Evolutionary conservation across 2,888 invertebrate genomes (phyloP).

Genomic region (Tetranychus truncatus): DNA sequence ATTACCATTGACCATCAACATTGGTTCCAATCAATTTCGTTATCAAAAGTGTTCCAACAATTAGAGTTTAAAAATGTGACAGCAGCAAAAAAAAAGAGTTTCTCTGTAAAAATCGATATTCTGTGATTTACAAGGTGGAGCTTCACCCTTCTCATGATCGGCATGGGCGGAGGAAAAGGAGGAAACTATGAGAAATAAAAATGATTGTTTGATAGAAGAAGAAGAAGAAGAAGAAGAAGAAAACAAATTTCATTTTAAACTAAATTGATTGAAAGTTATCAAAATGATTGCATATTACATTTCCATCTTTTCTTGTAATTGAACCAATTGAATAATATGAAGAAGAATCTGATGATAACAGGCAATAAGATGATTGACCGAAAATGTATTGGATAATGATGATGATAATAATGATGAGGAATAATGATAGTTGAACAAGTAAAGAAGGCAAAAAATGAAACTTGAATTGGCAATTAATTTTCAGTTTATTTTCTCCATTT

Average conservation of each 20-base stretch:
- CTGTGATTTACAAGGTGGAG: too few relatives aligned
- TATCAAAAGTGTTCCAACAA: too few relatives aligned
- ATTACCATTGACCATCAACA: too few relatives aligned
- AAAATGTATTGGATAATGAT: not conserved
- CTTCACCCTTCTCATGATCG: too few relatives aligned
- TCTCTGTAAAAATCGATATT: too few relatives aligned
- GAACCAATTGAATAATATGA: not conserved
- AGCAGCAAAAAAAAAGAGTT: too few relatives aligned
- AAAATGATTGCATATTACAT: too few relatives aligned
- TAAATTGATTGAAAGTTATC: not conserved
- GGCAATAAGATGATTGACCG: not conserved
- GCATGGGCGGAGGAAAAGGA: too few relatives aligned
- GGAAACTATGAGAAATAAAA: too few relatives aligned
- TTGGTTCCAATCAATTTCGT: too few relatives aligned
- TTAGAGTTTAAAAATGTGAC: too few relatives aligned
- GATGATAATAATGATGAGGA: not conserved
- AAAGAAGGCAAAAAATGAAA: not conserved
- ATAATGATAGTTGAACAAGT: not conserved
- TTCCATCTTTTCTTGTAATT: too few relatives aligned
- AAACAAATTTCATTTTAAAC: not conserved
- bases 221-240: not conserved
- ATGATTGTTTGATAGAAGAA: not conserved
- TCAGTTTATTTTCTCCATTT: not conserved
- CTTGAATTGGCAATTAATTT: not conserved
- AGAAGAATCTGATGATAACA: not conserved